phyloP scores from a whole-genome alignment of 37 sponge, comb jelly and placozoan species.

The Petrosia ficiformis region DNA sequence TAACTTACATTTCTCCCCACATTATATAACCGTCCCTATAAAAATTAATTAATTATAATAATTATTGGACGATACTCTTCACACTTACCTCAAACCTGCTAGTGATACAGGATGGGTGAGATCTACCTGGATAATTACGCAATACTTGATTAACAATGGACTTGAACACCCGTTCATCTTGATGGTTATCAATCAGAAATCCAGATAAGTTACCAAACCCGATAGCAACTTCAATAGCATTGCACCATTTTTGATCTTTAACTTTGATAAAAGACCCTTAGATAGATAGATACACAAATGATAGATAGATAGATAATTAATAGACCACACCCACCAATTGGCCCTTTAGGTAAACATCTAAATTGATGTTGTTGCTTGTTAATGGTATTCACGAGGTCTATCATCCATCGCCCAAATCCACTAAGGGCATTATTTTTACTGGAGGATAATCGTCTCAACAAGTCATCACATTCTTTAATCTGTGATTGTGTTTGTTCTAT shows the following conservation, averaged over 20 bases:
- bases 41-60: background rate
- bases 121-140: background rate
- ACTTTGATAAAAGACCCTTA: slow-evolving; percentile 19
- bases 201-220: slow-evolving; percentile 22
- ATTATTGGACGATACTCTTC: background rate
- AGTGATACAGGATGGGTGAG: background rate
- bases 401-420: slow-evolving; percentile 61
- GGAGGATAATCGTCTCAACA: slow-evolving; percentile 11
- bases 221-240: slow-evolving; percentile 61
- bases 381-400: slow-evolving; percentile 28
- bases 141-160: background rate
- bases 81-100: background rate
- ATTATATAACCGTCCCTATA: background rate
- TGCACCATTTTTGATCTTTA: slow-evolving; percentile 73
- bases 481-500: background rate
- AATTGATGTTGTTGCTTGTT: slow-evolving; percentile 28
- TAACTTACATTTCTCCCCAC: background rate
- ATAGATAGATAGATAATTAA: background rate
- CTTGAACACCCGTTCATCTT: slow-evolving; percentile 35
- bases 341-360: slow-evolving; percentile 54
- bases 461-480: slow-evolving; percentile 22
- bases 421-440: slow-evolving; percentile 37
- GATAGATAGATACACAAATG: background rate
- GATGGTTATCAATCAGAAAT: slow-evolving; percentile 66
- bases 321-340: slow-evolving; percentile 38